These are phyloP conservation scores for Isaurus tuberculatus DNA, from an alignment of 92 coral and sea anemone species.

Conservation along the genomic window DNA sequence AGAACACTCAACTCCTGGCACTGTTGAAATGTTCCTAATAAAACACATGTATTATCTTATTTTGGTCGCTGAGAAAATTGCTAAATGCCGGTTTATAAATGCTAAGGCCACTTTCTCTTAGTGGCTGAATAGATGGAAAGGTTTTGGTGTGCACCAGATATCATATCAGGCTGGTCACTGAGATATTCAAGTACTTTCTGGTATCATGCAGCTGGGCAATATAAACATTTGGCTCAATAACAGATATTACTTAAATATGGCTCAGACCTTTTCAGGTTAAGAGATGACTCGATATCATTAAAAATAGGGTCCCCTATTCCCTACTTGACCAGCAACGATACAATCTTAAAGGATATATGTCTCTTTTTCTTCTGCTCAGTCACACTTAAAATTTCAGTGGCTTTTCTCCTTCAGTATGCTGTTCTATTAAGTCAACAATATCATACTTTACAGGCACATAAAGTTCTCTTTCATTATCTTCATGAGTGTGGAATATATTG, in stretches of 20 bases:
- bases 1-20: background rate
- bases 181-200: background rate
- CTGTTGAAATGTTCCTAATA: background rate
- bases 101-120: background rate
- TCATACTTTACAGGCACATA: conserved; percentile 51
- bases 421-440: conserved; percentile 44
- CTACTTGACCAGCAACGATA: background rate
- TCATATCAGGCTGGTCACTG: background rate
- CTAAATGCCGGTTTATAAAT: background rate
- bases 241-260: background rate
- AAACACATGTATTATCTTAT: background rate
- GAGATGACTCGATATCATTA: background rate
- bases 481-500: conserved; percentile 45
- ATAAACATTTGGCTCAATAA: background rate
- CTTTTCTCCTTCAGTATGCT: conserved; percentile 45
- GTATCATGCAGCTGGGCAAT: background rate
- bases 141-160: background rate
- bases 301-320: background rate
- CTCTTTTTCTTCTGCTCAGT: background rate
- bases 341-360: background rate
- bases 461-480: conserved; percentile 34
- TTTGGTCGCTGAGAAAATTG: background rate
- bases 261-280: background rate
- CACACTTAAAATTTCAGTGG: conserved; percentile 30
- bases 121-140: background rate